Percentiles rank a stretch among this genome's conserved stretches.
Evolutionary conservation across 2,113 vertebrate genomes (phyloP).

Genomic region (Sebastes fasciatus): DNA sequence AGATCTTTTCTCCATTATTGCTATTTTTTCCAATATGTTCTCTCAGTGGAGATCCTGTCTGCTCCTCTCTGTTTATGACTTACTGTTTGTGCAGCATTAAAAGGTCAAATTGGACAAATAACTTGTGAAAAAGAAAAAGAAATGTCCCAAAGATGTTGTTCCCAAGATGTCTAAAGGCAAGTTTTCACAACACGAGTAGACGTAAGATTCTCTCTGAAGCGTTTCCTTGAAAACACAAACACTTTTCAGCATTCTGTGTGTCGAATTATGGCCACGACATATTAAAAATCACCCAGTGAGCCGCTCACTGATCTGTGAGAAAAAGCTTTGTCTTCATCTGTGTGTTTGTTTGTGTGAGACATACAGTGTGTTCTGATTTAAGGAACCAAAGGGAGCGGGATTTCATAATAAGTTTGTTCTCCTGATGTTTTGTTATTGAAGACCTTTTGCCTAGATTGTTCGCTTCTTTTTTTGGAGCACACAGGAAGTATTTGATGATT

Average conservation of each 20-base stretch:
- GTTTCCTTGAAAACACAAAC: constrained; percentile 59
- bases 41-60: constrained; percentile 14
- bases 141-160: constrained; percentile 56
- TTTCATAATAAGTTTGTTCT: constrained; percentile 23
- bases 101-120: constrained; percentile 73
- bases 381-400: background rate
- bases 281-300: constrained; percentile 37
- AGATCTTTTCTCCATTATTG: constrained; percentile 8
- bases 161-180: constrained; percentile 54
- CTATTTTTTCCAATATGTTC: constrained; percentile 4
- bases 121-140: constrained; percentile 66
- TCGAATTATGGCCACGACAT: constrained; percentile 15
- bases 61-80: constrained; percentile 50
- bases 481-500: constrained; percentile 65
- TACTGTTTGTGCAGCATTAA: constrained; percentile 63
- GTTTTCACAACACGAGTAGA: constrained; percentile 27
- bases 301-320: constrained; percentile 50
- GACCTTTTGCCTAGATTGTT: constrained; percentile 43
- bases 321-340: constrained; percentile 39
- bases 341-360: constrained; percentile 63
- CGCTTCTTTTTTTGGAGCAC: background rate
- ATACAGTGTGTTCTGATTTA: background rate
- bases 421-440: background rate
- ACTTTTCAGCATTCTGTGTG: constrained; percentile 29
- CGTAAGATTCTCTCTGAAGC: constrained; percentile 17